Percentiles rank a stretch among this genome's conserved stretches.
Evolutionary conservation across 2,888 invertebrate species (phyloP).

Genomic region (Ariolimax columbianus): DNA sequence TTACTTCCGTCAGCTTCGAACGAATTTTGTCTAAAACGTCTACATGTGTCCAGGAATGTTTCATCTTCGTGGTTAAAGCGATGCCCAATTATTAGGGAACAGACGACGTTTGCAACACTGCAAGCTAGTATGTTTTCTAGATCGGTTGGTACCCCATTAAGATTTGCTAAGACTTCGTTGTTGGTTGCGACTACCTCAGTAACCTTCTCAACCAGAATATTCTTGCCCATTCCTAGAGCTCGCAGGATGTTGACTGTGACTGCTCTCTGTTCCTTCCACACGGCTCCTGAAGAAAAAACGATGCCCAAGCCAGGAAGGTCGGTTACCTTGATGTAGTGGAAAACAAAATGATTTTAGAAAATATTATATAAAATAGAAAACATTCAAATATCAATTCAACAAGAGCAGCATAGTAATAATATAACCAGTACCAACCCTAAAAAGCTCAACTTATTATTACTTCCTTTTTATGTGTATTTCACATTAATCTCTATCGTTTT

Average conservation of each 20-base stretch:
- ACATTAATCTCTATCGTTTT: too few relatives aligned
- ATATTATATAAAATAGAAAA: too few relatives aligned
- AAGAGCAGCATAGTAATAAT: too few relatives aligned
- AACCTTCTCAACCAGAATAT: neutral
- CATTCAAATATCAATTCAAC: too few relatives aligned
- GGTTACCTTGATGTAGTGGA: neutral
- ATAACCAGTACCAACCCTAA: too few relatives aligned
- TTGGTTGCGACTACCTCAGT: neutral
- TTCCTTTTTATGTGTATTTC: too few relatives aligned
- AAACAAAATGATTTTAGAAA: too few relatives aligned
- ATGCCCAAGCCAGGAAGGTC: neutral
- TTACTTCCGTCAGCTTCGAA: neutral
- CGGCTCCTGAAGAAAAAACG: neutral
- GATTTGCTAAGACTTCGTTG: neutral
- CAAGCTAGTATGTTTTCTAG: neutral
- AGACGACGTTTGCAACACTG: neutral
- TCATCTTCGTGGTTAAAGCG: conserved; percentile 13
- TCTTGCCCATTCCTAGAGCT: neutral
- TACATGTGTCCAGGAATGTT: neutral
- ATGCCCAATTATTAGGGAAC: neutral
- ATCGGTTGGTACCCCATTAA: neutral
- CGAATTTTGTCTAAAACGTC: neutral
- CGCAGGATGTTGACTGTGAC: neutral
- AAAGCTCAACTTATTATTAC: too few relatives aligned
- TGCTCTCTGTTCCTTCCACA: neutral